phyloP scores from a whole-genome alignment of 2,113 vertebrate genomes.

The Tachysurus fulvidraco region DNA sequence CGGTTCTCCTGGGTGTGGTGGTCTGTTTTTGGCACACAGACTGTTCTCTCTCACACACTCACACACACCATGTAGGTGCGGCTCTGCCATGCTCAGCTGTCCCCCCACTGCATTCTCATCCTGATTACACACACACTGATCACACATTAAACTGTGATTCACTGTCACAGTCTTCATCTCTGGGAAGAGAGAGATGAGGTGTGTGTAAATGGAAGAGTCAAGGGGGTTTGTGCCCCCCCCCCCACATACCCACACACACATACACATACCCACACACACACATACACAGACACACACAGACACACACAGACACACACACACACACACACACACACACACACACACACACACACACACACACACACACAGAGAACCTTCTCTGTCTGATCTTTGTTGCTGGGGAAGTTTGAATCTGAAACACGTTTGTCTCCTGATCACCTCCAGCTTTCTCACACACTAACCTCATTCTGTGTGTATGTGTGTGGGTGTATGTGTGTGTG shows the following conservation, averaged over 20 bases:
- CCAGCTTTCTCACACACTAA: not conserved
- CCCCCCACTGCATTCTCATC: slow-evolving; percentile 18
- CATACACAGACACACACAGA: too few species aligned
- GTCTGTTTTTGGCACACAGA: slow-evolving; percentile 24
- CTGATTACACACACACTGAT: not conserved
- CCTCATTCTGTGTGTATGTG: not conserved
- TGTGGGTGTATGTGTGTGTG: not conserved
- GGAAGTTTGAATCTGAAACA: not conserved
- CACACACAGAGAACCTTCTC: not conserved
- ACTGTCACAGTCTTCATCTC: not conserved
- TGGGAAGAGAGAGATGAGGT: not conserved
- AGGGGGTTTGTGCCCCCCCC: too few species aligned
- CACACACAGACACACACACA: too few species aligned
- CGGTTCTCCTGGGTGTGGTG: slow-evolving; percentile 15
- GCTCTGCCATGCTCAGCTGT: slow-evolving; percentile 35
- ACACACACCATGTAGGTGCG: slow-evolving; percentile 10
- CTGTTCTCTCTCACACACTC: not conserved
- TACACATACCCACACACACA: too few species aligned
- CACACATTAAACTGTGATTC: slow-evolving; percentile 16
- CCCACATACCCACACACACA: too few species aligned
- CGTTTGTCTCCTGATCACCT: not conserved
- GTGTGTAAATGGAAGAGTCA: not conserved
- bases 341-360: not conserved
- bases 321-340: too few species aligned
- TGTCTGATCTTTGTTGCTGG: not conserved